Percentiles rank a stretch among this genome's conserved stretches.
phyloP scores from a whole-genome alignment of 2,113 vertebrate genomes.

The Gulo gulo region DNA sequence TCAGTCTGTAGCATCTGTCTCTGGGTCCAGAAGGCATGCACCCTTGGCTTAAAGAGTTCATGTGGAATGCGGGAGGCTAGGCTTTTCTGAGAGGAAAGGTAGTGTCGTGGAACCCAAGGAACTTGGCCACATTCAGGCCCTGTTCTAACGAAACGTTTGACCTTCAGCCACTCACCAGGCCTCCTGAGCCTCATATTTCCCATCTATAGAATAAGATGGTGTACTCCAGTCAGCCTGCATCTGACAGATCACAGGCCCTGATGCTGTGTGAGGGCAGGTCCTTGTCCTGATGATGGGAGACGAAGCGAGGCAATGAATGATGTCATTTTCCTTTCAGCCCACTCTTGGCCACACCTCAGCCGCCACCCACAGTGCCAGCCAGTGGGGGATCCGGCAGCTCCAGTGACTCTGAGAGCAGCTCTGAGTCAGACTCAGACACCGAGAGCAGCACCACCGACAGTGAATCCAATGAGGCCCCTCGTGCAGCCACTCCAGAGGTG shows the following conservation, averaged over 20 bases:
- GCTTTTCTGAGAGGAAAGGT: neutral
- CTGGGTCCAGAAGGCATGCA: neutral
- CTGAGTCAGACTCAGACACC: constrained; percentile 93
- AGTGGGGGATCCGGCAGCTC: constrained; percentile 91
- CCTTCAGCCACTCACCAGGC: neutral
- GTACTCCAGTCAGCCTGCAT: neutral
- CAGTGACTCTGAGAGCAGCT: constrained; percentile 97
- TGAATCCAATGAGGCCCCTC: constrained; percentile 91
- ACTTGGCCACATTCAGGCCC: too few relatives aligned
- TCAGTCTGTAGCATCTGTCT: neutral
- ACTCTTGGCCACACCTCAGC: constrained; percentile 71
- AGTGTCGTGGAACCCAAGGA: neutral
- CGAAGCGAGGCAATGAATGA: neutral
- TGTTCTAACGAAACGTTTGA: neutral
- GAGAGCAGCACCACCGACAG: constrained; percentile 97
- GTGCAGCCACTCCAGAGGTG: constrained; percentile 93
- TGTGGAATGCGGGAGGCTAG: neutral
- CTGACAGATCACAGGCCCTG: neutral
- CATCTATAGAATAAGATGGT: neutral
- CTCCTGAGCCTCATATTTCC: neutral
- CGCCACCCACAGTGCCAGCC: constrained; percentile 76
- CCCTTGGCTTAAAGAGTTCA: neutral
- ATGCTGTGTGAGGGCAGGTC: neutral
- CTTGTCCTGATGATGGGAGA: neutral
- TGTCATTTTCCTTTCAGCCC: constrained; percentile 74